Percentiles rank a stretch among this genome's conserved stretches.
These are phyloP conservation scores for Aplysina aerophoba DNA, from an alignment of 37 sponge, comb jelly and placozoan genomes.

Conservation along the genomic window DNA sequence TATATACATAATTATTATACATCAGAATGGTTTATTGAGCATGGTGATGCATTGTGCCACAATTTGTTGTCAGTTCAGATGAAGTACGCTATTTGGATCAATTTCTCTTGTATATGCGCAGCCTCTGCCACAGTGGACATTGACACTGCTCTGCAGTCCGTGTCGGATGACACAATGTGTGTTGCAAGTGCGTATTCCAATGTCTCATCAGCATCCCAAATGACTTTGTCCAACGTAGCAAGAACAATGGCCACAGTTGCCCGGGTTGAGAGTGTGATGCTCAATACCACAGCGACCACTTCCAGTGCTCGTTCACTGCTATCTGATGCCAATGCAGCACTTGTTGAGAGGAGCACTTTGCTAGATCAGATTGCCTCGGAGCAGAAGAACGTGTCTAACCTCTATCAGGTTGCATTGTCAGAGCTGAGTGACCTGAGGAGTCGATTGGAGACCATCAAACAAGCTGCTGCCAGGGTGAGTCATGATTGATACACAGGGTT, in stretches of 20 bases:
- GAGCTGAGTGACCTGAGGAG: not conserved
- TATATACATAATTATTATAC: no score
- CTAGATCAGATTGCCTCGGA: constrained; percentile 13
- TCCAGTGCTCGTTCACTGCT: not conserved
- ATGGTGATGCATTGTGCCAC: no score
- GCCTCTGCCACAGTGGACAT: not conserved
- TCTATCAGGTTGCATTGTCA: not conserved
- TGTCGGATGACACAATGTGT: not conserved
- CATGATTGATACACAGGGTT: no score
- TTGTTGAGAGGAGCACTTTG: not conserved
- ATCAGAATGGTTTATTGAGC: no score
- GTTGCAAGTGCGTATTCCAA: not conserved
- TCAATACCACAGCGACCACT: not conserved
- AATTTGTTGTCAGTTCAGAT: no score
- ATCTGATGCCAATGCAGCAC: not conserved
- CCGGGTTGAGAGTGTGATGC: not conserved
- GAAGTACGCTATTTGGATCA: no score
- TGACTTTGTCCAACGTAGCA: not conserved
- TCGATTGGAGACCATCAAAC: not conserved
- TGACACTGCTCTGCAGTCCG: not conserved
- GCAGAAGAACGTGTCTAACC: not conserved
- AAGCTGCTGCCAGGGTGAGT: not conserved
- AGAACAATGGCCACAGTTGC: not conserved
- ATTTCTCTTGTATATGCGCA: not conserved
- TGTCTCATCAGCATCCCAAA: not conserved